A percentile compares a stretch with the other conserved stretches of the same genome.
Evolutionary conservation across 1,140 invertebrate species (phyloP).

Genomic region (Musca vetustissima): DNA sequence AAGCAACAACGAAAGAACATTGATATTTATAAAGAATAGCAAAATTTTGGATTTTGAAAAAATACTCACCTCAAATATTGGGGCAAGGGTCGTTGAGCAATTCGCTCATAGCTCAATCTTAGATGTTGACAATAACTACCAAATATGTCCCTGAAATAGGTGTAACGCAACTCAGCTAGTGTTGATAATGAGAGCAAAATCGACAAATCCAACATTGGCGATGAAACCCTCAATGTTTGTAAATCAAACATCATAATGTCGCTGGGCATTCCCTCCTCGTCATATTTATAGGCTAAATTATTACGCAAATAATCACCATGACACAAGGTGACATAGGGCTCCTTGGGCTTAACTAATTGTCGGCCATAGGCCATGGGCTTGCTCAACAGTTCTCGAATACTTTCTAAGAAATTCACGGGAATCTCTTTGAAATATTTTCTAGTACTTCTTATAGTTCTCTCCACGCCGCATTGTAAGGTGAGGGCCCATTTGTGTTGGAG

Average conservation of each 20-base stretch:
- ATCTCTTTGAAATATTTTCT: conserved; percentile 35
- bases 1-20: conserved; percentile 1
- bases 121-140: conserved; percentile 39
- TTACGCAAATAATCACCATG: conserved; percentile 53
- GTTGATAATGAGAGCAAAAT: conserved; percentile 42
- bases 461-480: conserved; percentile 11
- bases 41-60: not conserved
- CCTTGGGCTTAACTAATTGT: conserved; percentile 37
- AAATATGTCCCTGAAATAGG: conserved; percentile 44
- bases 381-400: conserved; percentile 28
- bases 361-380: conserved; percentile 33
- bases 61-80: conserved; percentile 37
- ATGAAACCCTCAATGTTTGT: conserved; percentile 45
- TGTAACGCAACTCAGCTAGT: conserved; percentile 37
- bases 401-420: conserved; percentile 36
- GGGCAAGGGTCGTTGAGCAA: conserved; percentile 32
- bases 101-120: conserved; percentile 30
- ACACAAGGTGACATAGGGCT: conserved; percentile 46
- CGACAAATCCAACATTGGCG: conserved; percentile 49
- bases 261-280: conserved; percentile 26
- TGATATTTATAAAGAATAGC: not conserved
- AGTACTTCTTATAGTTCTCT: conserved; percentile 29
- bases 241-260: conserved; percentile 54
- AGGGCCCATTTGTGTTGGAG: conserved; percentile 29
- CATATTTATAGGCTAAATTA: conserved; percentile 48